Evolutionary conservation across 2,113 vertebrate genomes (phyloP).

Genomic region (Xiphophorus maculatus): DNA sequence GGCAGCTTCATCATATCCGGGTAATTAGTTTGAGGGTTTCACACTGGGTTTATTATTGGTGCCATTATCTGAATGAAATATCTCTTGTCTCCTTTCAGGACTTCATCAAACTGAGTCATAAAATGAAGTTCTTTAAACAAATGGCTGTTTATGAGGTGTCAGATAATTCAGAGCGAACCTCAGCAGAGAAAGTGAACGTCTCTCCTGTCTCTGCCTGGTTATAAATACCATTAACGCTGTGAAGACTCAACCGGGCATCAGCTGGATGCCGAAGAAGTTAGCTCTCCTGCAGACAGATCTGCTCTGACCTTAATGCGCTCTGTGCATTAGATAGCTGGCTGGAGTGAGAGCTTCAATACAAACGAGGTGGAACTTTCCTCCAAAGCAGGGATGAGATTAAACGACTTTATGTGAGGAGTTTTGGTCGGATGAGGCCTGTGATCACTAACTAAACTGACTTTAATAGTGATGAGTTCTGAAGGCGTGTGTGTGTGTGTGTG

Average conservation of each 20-base stretch:
- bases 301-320: slow-evolving; percentile 51
- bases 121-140: not conserved
- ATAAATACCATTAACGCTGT: slow-evolving; percentile 16
- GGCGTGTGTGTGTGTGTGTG: slow-evolving; percentile 10
- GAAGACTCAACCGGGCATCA: slow-evolving; percentile 33
- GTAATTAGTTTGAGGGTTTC: not conserved
- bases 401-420: slow-evolving; percentile 51
- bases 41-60: not conserved
- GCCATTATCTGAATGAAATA: not conserved
- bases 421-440: slow-evolving; percentile 50
- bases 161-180: not conserved
- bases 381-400: slow-evolving; percentile 56
- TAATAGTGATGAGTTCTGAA: slow-evolving; percentile 53
- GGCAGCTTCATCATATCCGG: not conserved
- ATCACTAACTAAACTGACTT: slow-evolving; percentile 64
- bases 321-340: slow-evolving; percentile 44
- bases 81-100: not conserved
- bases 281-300: slow-evolving; percentile 18
- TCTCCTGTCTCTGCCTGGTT: slow-evolving; percentile 1
- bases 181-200: slow-evolving; percentile 1
- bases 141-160: not conserved
- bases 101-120: not conserved
- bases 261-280: slow-evolving; percentile 2
- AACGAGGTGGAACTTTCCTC: slow-evolving; percentile 45
- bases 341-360: slow-evolving; percentile 48